Percentiles rank a stretch among this genome's conserved stretches.
Evolutionary conservation across 2,113 vertebrate genomes (phyloP).

Genomic region (Hucho hucho): DNA sequence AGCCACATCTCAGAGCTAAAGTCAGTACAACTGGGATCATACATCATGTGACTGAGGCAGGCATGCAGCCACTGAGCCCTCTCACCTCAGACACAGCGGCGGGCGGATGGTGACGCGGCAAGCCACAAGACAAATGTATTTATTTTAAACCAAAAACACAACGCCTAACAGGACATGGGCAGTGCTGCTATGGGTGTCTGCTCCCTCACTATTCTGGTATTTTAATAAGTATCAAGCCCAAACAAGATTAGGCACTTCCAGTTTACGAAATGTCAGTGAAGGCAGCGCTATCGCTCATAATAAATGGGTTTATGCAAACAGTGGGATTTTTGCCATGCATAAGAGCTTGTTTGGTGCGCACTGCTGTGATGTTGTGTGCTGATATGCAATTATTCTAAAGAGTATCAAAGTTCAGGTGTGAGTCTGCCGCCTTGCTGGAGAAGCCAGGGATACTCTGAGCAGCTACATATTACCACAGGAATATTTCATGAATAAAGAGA

Average conservation of each 20-base stretch:
- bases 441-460: conserved; percentile 53
- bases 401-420: conserved; percentile 78
- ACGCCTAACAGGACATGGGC: conserved; percentile 71
- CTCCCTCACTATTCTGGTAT: conserved; percentile 74
- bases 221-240: conserved; percentile 81
- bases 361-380: conserved; percentile 71
- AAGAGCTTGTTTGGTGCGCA: conserved; percentile 74
- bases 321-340: conserved; percentile 73
- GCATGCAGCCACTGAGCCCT: conserved; percentile 61
- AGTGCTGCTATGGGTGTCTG: conserved; percentile 60
- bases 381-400: conserved; percentile 86
- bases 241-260: conserved; percentile 81
- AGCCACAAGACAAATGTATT: conserved; percentile 78
- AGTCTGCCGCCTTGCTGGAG: conserved; percentile 60
- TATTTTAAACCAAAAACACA: conserved; percentile 70
- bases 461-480: conserved; percentile 66
- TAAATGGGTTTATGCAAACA: conserved; percentile 83
- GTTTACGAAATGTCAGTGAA: conserved; percentile 79
- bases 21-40: conserved; percentile 50
- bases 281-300: conserved; percentile 82
- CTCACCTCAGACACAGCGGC: conserved; percentile 63
- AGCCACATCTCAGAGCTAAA: background rate
- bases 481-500: conserved; percentile 73
- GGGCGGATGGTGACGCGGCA: conserved; percentile 50
- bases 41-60: conserved; percentile 70